These are phyloP conservation scores for Dinocampus coccinellae DNA, from an alignment of 2,888 invertebrate genomes.

Conservation along the genomic window DNA sequence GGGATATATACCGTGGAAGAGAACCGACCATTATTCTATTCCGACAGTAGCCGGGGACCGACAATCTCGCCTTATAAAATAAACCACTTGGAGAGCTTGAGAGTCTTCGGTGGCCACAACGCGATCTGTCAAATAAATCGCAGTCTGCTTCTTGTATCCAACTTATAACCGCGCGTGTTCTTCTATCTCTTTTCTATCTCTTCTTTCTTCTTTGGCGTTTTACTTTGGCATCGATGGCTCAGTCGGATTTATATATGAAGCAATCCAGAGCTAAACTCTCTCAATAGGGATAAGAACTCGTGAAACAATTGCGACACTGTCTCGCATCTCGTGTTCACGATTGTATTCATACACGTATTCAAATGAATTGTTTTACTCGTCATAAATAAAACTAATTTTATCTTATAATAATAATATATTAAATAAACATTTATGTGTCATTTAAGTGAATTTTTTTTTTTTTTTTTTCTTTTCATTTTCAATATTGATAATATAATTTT, in stretches of 20 bases:
- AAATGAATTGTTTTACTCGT: constrained; percentile 1
- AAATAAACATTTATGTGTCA: background rate
- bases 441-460: background rate
- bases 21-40: constrained; percentile 62
- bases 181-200: constrained; percentile 32
- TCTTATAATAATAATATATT: background rate
- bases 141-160: constrained; percentile 58
- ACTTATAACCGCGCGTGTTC: constrained; percentile 38
- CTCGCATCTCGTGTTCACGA: background rate
- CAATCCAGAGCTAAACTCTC: constrained; percentile 36
- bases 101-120: constrained; percentile 50
- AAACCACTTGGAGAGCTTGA: constrained; percentile 53
- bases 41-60: constrained; percentile 57
- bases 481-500: background rate
- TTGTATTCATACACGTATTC: background rate
- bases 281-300: constrained; percentile 16
- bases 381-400: background rate
- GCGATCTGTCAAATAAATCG: constrained; percentile 67
- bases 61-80: constrained; percentile 67
- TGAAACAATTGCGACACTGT: constrained; percentile 28
- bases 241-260: constrained; percentile 38
- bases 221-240: constrained; percentile 17
- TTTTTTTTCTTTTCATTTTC: background rate
- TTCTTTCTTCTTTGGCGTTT: constrained; percentile 22
- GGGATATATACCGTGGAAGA: constrained; percentile 24